Evolutionary conservation across 2,888 invertebrate genomes (phyloP).

Genomic region (Apodemia zela): DNA sequence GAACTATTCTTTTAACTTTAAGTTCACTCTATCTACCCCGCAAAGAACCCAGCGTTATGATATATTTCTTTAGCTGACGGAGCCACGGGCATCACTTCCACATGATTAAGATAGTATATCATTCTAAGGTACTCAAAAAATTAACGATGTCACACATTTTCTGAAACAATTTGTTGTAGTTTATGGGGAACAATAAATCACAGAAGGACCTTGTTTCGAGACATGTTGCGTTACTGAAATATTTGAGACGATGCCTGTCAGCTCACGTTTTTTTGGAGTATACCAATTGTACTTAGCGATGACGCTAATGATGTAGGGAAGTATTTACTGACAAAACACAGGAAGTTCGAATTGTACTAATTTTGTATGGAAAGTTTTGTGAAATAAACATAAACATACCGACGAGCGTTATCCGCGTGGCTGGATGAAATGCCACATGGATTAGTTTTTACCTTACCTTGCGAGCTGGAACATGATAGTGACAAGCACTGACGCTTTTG

Average conservation of each 20-base stretch:
- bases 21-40: too few species aligned
- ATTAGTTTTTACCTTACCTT: too few species aligned
- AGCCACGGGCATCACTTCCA: background rate
- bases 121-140: conserved; percentile 32
- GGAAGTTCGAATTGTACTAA: background rate
- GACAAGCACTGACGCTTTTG: too few species aligned
- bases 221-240: conserved; percentile 70
- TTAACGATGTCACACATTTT: conserved; percentile 47
- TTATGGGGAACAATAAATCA: conserved; percentile 65
- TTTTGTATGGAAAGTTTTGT: background rate
- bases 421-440: too few species aligned
- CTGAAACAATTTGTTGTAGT: conserved; percentile 69
- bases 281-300: conserved; percentile 45
- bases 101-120: background rate
- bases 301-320: conserved; percentile 61
- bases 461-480: too few species aligned
- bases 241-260: conserved; percentile 73
- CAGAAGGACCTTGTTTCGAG: conserved; percentile 64
- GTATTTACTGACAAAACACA: conserved; percentile 20
- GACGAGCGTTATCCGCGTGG: too few species aligned
- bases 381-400: too few species aligned
- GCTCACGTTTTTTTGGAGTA: conserved; percentile 58
- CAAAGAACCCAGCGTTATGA: too few species aligned
- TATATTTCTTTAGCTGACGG: too few species aligned
- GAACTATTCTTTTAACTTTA: too few species aligned